Percentiles rank a stretch among this genome's conserved stretches.
phyloP scores from a whole-genome alignment of 2,797 vertebrate species.

The Gephyroberyx darwinii region DNA sequence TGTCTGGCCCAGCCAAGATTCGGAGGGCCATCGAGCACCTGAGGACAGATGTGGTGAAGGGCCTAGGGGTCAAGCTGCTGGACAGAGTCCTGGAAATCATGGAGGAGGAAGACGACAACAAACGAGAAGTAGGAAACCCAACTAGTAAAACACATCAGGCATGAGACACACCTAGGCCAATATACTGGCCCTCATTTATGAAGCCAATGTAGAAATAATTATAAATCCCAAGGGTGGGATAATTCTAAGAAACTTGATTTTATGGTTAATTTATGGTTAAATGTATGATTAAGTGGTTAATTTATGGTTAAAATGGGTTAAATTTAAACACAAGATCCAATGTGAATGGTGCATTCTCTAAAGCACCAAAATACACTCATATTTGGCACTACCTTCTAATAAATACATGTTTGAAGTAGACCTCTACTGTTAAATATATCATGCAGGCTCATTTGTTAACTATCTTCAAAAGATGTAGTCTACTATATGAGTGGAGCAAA shows the following conservation, averaged over 20 bases:
- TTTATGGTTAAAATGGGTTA: no score
- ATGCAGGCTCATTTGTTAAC: neutral
- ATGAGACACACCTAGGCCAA: no score
- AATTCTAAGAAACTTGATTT: neutral
- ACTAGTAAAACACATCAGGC: slow-evolving; percentile 8
- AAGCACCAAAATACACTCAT: no score
- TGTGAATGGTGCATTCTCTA: no score
- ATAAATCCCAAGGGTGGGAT: neutral
- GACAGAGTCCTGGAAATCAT: slow-evolving; percentile 90
- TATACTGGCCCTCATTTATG: neutral
- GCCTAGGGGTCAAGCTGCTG: slow-evolving; percentile 91
- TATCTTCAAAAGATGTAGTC: neutral
- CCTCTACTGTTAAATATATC: neutral
- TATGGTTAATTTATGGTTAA: no score
- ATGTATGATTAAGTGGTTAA: no score
- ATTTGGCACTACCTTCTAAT: no score
- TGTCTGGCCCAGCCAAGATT: slow-evolving; percentile 88
- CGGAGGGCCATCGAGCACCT: slow-evolving; percentile 90
- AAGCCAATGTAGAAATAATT: neutral
- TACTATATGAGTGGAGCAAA: no score
- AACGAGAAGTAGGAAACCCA: slow-evolving; percentile 86
- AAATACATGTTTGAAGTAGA: no score
- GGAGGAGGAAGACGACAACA: slow-evolving; percentile 90
- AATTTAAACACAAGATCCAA: no score
- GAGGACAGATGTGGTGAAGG: slow-evolving; percentile 91